phyloP scores from a whole-genome alignment of 2,888 invertebrate species.

The Callimorpha dominula region DNA sequence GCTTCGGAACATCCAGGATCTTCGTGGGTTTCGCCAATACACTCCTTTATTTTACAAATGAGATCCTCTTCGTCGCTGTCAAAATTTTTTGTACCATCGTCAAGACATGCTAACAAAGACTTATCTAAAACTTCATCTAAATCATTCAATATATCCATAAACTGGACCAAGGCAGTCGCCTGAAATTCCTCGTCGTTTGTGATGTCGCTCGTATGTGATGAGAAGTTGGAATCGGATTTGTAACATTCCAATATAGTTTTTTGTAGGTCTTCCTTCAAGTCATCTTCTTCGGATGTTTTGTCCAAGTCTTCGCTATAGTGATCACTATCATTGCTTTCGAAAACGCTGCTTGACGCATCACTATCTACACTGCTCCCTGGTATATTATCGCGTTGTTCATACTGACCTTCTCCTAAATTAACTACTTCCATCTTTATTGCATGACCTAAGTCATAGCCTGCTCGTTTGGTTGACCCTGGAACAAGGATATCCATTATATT shows the following conservation, averaged over 20 bases:
- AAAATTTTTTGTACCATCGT: constrained; percentile 70
- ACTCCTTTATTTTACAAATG: constrained; percentile 79
- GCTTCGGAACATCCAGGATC: constrained; percentile 64
- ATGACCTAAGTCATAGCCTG: constrained; percentile 80
- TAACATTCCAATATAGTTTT: constrained; percentile 82
- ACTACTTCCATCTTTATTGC: constrained; percentile 84
- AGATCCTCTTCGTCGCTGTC: constrained; percentile 83
- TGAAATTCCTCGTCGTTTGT: constrained; percentile 83
- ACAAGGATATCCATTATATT: constrained; percentile 57
- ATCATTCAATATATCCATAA: constrained; percentile 86
- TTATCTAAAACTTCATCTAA: constrained; percentile 87
- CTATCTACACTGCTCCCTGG: constrained; percentile 75
- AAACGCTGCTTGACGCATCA: constrained; percentile 71
- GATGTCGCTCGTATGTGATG: constrained; percentile 78
- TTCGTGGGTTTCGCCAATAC: constrained; percentile 63
- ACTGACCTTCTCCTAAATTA: constrained; percentile 75
- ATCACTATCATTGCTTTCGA: constrained; percentile 72
- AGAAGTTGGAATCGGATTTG: constrained; percentile 79
- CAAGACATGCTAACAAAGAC: constrained; percentile 80
- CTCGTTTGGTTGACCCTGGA: constrained; percentile 77
- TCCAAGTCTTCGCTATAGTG: constrained; percentile 68
- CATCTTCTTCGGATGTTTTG: constrained; percentile 75
- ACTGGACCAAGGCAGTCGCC: constrained; percentile 81
- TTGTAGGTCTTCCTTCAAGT: constrained; percentile 78
- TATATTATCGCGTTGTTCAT: constrained; percentile 73